Conservation (phyloP, 2,888 invertebrate species). For the Xestia c-nigrum region DNA sequence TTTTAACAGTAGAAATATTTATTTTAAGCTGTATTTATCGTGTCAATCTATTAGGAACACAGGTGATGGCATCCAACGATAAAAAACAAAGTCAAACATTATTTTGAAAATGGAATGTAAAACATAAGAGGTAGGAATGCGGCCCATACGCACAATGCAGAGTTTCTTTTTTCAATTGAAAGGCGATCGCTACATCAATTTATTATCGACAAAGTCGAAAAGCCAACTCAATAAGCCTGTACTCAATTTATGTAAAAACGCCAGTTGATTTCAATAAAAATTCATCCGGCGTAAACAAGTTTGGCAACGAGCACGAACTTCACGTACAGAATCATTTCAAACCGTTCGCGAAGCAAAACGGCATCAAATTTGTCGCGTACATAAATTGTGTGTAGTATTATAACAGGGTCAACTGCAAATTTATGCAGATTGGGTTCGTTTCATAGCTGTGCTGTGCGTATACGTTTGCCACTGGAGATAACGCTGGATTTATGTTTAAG, state of each 20-base stretch:
- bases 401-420: conserved; percentile 86
- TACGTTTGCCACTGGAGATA: conserved; percentile 80
- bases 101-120: conserved; percentile 25
- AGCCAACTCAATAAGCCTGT: conserved; percentile 63
- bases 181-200: conserved; percentile 53
- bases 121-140: conserved; percentile 1
- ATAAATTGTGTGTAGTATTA: conserved; percentile 76
- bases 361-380: conserved; percentile 74
- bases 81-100: neutral
- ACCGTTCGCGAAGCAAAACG: conserved; percentile 69
- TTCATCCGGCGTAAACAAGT: conserved; percentile 66
- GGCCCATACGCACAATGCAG: conserved; percentile 13
- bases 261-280: conserved; percentile 68
- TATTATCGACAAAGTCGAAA: conserved; percentile 59
- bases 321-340: conserved; percentile 69
- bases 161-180: conserved; percentile 46
- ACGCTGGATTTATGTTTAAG: conserved; percentile 80
- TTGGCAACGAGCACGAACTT: conserved; percentile 67
- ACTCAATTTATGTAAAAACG: conserved; percentile 67
- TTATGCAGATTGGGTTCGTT: conserved; percentile 86
- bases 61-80: neutral
- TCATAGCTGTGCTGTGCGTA: conserved; percentile 79
- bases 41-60: neutral
- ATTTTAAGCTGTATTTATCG: too few species aligned
- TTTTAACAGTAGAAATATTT: neutral